Conservation (phyloP, 2,113 vertebrate species). For the Phalacrocorax brasilianus region DNA sequence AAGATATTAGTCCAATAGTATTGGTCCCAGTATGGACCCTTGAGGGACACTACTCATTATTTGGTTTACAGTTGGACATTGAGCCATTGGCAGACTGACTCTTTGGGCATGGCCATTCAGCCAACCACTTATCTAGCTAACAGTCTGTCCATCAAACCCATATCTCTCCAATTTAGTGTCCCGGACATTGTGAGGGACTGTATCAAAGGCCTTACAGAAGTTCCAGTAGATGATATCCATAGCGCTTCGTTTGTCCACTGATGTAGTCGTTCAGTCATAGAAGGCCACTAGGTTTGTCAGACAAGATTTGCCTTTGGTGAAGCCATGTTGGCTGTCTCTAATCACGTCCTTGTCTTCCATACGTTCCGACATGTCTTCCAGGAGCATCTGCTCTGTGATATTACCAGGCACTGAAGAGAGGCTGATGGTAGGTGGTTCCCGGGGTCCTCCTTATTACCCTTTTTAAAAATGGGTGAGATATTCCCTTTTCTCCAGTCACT, state of each 20-base stretch:
- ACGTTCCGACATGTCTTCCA: neutral
- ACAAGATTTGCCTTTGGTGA: neutral
- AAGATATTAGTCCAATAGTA: neutral
- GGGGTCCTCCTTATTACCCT: neutral
- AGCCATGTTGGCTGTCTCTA: fast-evolving
- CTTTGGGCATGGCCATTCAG: neutral
- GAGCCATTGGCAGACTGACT: neutral
- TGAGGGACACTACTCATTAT: neutral
- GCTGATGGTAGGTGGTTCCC: neutral
- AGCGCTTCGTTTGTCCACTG: too few relatives aligned
- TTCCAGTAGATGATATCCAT: too few relatives aligned
- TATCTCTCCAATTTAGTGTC: neutral
- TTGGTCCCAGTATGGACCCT: neutral
- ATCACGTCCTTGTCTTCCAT: neutral
- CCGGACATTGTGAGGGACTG: too few relatives aligned
- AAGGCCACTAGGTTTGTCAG: too few relatives aligned
- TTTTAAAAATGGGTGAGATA: neutral
- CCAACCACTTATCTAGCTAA: neutral
- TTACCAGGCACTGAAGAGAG: neutral
- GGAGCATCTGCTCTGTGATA: neutral
- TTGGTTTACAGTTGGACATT: neutral
- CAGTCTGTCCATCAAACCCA: neutral
- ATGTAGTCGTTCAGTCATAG: too few relatives aligned
- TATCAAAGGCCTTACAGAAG: too few relatives aligned
- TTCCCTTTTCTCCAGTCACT: neutral